Base-by-base conservation (phyloP, 2,113 vertebrate genomes). In the Phrynosoma blainvillii region DNA sequence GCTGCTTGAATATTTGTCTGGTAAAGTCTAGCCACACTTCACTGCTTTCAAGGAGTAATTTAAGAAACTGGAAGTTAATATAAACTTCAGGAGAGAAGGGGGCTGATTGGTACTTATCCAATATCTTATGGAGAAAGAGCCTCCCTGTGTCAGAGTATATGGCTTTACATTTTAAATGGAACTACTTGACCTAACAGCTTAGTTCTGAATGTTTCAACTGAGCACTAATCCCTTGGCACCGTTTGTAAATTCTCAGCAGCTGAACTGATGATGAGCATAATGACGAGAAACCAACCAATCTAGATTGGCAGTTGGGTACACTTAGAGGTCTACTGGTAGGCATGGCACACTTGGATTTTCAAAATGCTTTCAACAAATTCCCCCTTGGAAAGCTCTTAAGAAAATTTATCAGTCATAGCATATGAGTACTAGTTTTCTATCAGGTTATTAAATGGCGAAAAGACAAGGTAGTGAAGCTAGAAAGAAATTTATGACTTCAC, bases 161-260 rank as follows among this genome's bases (percentile, higher is more conserved):
- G 66, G 62, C 54, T 88, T 85, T 56, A 1, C 11, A 36, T 71
- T 83, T 83, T 70, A 25, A 54, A 3, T 81, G 40, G 54, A 91
- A 77, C 1, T 76, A 10, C n/a, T 91, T 77, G 85, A 32, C 40
- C 74, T 87, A 27, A 32, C 0, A 0, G 75, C 88, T 91, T 88
- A 88, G 9, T 76, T 83, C 18, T 56, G 62, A 90, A 84, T 92
- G 85, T 73, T 85, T 54, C 82, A 1, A 82, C n/a, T 30, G 5
- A 27, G 73, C 87, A 66, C 56, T 3, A 5, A 3, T 86, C 89
- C 89, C 66, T 20, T 71, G 30, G n/a, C 47, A 13, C 56, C 23
- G 1, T 8, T 79, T 52, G 62, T 32, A 6, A 80, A 65, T 52
- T 81, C 81, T 82, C 0, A 0, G 2, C 70, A 82, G 59, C 52